Evolutionary conservation across 1,140 invertebrate genomes (phyloP).

Genomic region (Holotrichia oblita): DNA sequence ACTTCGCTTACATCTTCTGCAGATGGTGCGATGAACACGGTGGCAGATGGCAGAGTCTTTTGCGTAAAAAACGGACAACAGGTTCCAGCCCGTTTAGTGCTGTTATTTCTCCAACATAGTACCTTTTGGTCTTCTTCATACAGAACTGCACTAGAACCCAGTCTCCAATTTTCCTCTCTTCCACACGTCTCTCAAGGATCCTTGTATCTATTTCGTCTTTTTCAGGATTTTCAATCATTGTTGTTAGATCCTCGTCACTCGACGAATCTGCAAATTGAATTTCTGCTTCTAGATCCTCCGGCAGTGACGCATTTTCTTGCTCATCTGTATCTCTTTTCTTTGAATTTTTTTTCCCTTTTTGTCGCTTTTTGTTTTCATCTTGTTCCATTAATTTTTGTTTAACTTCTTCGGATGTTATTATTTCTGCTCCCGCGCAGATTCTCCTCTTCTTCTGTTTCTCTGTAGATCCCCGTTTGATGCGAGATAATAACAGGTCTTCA

Average conservation of each 20-base stretch:
- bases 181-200: conserved; percentile 14
- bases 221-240: conserved; percentile 5
- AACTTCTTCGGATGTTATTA: conserved; percentile 24
- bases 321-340: too few relatives aligned
- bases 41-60: too few relatives aligned
- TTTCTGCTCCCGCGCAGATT: background rate
- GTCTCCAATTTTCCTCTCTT: conserved; percentile 20
- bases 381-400: conserved; percentile 19
- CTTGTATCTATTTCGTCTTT: conserved; percentile 15
- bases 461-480: too few relatives aligned
- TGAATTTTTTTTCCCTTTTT: too few relatives aligned
- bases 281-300: background rate
- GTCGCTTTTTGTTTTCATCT: background rate
- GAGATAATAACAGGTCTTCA: background rate
- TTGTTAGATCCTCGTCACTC: background rate
- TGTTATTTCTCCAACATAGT: conserved; percentile 19
- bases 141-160: conserved; percentile 25
- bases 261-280: conserved; percentile 17
- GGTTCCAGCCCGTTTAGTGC: too few relatives aligned
- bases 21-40: too few relatives aligned
- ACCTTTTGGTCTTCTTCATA: conserved; percentile 17
- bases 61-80: too few relatives aligned
- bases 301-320: background rate
- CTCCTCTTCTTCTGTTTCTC: too few relatives aligned
- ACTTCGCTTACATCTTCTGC: too few relatives aligned